These are phyloP conservation scores for Rhabditoides inermis DNA, from an alignment of 2,888 invertebrate genomes.

Conservation along the genomic window DNA sequence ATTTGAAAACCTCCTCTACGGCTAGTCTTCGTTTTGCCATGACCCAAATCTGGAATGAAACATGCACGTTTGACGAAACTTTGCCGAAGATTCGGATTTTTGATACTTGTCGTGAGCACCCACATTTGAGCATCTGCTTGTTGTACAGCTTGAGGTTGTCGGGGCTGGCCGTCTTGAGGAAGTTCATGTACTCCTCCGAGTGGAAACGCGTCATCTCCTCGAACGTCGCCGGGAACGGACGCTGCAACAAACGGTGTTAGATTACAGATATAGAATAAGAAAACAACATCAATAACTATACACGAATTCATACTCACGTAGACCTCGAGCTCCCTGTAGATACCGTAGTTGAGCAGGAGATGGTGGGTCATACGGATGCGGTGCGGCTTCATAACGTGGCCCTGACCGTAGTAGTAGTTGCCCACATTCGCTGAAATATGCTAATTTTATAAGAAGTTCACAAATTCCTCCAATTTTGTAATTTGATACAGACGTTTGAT, in stretches of 20 bases:
- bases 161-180: conserved; percentile 86
- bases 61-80: no score
- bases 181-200: conserved; percentile 96
- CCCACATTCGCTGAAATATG: conserved; percentile 70
- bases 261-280: conserved; percentile 1
- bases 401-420: conserved; percentile 99
- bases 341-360: conserved; percentile 90
- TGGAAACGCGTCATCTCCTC: conserved; percentile 99
- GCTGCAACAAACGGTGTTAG: conserved; percentile 61
- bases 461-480: conserved; percentile 49
- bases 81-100: background rate
- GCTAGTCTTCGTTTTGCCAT: no score
- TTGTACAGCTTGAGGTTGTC: conserved; percentile 99
- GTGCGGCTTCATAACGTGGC: conserved; percentile 99
- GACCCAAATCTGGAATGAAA: no score
- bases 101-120: conserved; percentile 39
- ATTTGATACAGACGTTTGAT: background rate
- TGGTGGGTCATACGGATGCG: conserved; percentile 99
- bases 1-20: no score
- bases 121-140: conserved; percentile 97
- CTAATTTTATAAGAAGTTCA: conserved; percentile 1
- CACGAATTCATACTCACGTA: conserved; percentile 75
- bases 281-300: conserved; percentile 1
- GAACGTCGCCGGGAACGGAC: conserved; percentile 96
- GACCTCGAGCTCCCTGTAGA: conserved; percentile 98